These are phyloP conservation scores for Pantherophis guttatus DNA, from an alignment of 2,113 vertebrate species.

Conservation along the genomic window DNA sequence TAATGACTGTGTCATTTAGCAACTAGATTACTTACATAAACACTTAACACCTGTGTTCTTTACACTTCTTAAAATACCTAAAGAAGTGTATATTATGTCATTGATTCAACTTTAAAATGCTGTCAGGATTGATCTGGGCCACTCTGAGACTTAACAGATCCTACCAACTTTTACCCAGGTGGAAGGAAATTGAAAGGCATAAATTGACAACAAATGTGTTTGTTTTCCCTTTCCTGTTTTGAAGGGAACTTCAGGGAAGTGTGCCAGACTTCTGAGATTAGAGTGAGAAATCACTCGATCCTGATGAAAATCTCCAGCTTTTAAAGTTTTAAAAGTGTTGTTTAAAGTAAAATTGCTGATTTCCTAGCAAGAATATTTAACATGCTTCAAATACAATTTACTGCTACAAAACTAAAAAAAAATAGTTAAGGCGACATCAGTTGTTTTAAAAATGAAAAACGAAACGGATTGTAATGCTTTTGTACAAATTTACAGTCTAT, in stretches of 20 bases:
- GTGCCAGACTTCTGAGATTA: not conserved
- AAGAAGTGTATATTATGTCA: not conserved
- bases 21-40: not conserved
- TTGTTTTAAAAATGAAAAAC: not conserved
- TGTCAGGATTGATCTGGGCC: not conserved
- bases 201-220: not conserved
- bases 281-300: not conserved
- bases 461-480: not conserved
- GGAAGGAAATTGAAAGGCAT: not conserved
- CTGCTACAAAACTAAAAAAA: not conserved
- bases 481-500: not conserved
- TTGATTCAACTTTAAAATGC: not conserved
- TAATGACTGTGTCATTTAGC: not conserved
- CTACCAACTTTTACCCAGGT: not conserved
- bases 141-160: not conserved
- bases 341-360: not conserved
- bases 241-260: not conserved
- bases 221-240: not conserved
- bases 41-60: not conserved
- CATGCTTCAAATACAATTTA: not conserved
- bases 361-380: not conserved
- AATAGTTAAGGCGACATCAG: not conserved
- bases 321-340: not conserved
- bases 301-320: not conserved
- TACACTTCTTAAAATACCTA: not conserved